phyloP scores from a whole-genome alignment of 2,113 vertebrate species.

The Stigmatopora nigra region DNA sequence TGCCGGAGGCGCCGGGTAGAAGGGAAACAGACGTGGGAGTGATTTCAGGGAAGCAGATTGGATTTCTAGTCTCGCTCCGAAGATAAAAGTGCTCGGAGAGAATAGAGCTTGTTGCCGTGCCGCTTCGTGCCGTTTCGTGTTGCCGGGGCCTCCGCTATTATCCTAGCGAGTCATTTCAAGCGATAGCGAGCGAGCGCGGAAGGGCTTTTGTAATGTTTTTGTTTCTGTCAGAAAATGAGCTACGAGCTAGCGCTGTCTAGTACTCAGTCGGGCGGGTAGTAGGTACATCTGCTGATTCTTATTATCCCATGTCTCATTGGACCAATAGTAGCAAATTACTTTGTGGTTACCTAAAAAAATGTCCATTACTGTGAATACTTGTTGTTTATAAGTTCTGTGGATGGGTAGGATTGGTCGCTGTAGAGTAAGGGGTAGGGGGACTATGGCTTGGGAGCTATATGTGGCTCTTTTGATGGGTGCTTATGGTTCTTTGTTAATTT shows the following conservation, averaged over 20 bases:
- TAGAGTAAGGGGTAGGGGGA: no score
- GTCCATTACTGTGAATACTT: no score
- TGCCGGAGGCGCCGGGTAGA: not conserved
- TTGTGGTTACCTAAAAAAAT: no score
- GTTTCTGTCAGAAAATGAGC: not conserved
- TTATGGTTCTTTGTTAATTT: no score
- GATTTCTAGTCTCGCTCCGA: constrained; percentile 25
- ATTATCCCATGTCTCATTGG: no score
- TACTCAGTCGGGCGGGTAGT: not conserved
- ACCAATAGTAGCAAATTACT: no score
- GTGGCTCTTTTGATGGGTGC: no score
- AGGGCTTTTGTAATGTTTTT: not conserved
- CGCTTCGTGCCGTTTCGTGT: not conserved
- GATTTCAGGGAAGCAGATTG: constrained; percentile 29
- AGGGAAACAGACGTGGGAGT: constrained; percentile 24
- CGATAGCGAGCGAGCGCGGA: not conserved
- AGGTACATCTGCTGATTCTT: no score
- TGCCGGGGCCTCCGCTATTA: not conserved
- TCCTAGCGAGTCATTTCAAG: not conserved
- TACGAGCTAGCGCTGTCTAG: not conserved
- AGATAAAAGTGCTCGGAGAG: constrained; percentile 23
- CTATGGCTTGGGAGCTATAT: no score
- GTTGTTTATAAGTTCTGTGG: no score
- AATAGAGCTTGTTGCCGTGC: constrained; percentile 16
- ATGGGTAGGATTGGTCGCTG: no score